Percentiles rank a stretch among this genome's conserved stretches.
These are phyloP conservation scores for Prunella fulvescens DNA, from an alignment of 2,113 vertebrate genomes.

Conservation along the genomic window DNA sequence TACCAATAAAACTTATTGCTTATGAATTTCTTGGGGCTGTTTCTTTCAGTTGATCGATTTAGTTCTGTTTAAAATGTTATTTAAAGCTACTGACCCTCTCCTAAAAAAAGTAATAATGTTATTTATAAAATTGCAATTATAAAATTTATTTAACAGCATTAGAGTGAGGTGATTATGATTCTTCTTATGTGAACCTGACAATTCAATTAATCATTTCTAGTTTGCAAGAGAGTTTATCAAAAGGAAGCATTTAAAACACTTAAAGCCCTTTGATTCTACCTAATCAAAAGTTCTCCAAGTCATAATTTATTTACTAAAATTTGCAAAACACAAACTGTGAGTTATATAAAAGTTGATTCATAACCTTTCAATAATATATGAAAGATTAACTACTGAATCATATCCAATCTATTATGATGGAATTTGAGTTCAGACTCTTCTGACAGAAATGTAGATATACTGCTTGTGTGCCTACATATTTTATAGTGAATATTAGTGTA, in stretches of 20 bases:
- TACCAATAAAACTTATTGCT: constrained; percentile 15
- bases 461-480: background rate
- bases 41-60: constrained; percentile 23
- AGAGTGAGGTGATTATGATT: background rate
- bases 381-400: background rate
- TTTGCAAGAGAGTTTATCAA: constrained; percentile 32
- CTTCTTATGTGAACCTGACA: constrained; percentile 27
- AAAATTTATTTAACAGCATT: background rate
- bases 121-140: background rate
- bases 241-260: constrained; percentile 5
- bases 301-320: constrained; percentile 22
- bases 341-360: background rate
- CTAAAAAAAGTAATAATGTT: constrained; percentile 5
- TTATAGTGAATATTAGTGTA: background rate
- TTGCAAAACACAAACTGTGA: constrained; percentile 7
- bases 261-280: constrained; percentile 8
- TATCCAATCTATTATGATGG: background rate
- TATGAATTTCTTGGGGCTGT: constrained; percentile 4
- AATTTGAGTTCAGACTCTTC: background rate
- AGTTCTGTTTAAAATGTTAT: constrained; percentile 13
- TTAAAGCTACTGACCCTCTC: constrained; percentile 11
- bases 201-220: constrained; percentile 43
- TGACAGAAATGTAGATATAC: background rate
- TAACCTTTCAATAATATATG: constrained; percentile 2
- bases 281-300: constrained; percentile 15